These are phyloP conservation scores for Macaria liturata DNA, from an alignment of 2,888 invertebrate genomes.

Conservation along the genomic window DNA sequence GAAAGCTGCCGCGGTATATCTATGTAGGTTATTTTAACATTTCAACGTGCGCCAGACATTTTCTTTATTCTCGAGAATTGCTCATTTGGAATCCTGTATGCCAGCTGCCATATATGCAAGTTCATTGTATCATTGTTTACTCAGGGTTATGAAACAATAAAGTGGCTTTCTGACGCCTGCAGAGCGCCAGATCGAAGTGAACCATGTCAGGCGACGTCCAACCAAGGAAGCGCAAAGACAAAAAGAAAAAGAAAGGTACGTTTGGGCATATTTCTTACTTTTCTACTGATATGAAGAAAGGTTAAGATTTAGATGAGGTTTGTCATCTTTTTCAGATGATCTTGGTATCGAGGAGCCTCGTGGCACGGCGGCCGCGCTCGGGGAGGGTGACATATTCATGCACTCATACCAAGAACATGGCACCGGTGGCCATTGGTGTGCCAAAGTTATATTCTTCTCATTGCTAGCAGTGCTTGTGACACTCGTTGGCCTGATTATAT, in stretches of 20 bases:
- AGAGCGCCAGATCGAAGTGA: conserved; percentile 67
- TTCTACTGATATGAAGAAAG: conserved; percentile 7
- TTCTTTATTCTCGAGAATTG: conserved; percentile 67
- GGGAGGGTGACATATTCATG: conserved; percentile 88
- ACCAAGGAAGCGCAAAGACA: conserved; percentile 93
- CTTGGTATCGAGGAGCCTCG: conserved; percentile 72
- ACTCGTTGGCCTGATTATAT: conserved; percentile 89
- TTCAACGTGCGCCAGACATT: conserved; percentile 65
- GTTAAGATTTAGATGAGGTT: conserved; percentile 2
- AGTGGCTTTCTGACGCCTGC: conserved; percentile 64
- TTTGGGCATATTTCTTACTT: background rate
- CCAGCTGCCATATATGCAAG: conserved; percentile 50
- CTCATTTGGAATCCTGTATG: conserved; percentile 66
- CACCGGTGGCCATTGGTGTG: conserved; percentile 93
- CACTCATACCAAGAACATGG: conserved; percentile 90
- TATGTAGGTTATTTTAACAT: conserved; percentile 79
- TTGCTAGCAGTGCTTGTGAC: conserved; percentile 88
- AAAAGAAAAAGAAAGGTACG: conserved; percentile 91
- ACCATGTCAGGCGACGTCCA: conserved; percentile 94
- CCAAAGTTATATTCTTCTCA: conserved; percentile 91
- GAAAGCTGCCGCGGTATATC: conserved; percentile 67
- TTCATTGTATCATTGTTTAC: conserved; percentile 70
- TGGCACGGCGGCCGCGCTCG: conserved; percentile 72
- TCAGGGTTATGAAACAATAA: conserved; percentile 80
- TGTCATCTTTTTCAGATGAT: conserved; percentile 65